Evolutionary conservation across 2,797 vertebrate species (phyloP).

Genomic region (Aulostomus chinensis): DNA sequence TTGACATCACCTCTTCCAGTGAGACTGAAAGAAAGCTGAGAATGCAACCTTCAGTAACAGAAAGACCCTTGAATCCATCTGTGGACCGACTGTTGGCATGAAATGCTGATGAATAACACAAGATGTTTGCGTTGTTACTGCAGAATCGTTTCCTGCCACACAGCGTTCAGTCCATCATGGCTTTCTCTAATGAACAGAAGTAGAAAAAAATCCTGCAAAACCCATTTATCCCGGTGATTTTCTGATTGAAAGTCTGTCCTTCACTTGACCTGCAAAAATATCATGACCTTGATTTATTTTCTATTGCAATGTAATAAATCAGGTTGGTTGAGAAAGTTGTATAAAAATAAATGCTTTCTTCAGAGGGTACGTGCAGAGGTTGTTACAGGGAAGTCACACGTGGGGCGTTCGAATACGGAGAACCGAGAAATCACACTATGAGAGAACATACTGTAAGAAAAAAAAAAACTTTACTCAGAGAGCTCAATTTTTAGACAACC

Average conservation of each 20-base stretch:
- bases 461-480: conserved; percentile 15
- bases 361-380: background rate
- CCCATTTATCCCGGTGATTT: conserved; percentile 9
- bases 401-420: too few relatives aligned
- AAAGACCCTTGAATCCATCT: too few relatives aligned
- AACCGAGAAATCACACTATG: conserved; percentile 9
- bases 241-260: conserved; percentile 13
- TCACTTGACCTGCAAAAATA: background rate
- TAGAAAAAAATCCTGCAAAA: conserved; percentile 7
- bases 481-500: conserved; percentile 17
- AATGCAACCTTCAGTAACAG: too few relatives aligned
- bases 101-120: too few relatives aligned
- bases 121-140: too few relatives aligned
- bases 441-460: conserved; percentile 9
- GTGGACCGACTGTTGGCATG: too few relatives aligned
- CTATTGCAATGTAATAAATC: background rate
- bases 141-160: conserved; percentile 1
- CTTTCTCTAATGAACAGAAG: conserved; percentile 21
- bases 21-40: too few relatives aligned
- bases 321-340: background rate
- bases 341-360: background rate
- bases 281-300: background rate
- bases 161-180: background rate
- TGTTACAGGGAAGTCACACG: background rate
- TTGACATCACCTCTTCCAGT: too few relatives aligned